Evolutionary conservation across 1,140 invertebrate species (phyloP).

Genomic region (Bicyclus anynana): DNA sequence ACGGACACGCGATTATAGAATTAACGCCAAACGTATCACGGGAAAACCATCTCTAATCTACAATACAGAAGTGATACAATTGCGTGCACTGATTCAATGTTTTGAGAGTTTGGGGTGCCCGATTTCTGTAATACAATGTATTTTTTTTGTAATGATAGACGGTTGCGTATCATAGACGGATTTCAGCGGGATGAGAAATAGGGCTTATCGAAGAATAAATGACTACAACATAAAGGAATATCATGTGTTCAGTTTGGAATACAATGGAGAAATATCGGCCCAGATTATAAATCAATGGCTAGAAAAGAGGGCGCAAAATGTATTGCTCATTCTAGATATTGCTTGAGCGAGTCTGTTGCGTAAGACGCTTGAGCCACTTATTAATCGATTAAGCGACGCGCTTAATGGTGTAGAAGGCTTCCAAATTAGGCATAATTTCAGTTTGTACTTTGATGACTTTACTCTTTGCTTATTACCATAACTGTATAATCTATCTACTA

Average conservation of each 20-base stretch:
- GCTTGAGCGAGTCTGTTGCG: no score
- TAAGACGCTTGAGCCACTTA: no score
- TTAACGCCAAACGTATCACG: slow-evolving; percentile 12
- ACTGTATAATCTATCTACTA: no score
- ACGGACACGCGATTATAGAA: slow-evolving; percentile 13
- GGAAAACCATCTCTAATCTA: slow-evolving; percentile 14
- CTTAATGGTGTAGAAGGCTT: no score
- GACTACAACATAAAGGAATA: slow-evolving; percentile 7
- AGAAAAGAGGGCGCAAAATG: background rate
- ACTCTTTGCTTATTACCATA: no score
- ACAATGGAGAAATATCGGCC: background rate
- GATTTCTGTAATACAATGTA: slow-evolving; percentile 6
- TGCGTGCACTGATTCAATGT: background rate
- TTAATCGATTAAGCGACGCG: no score
- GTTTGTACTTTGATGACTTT: no score
- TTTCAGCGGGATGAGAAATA: slow-evolving; percentile 15
- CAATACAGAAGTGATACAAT: slow-evolving; percentile 12
- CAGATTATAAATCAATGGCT: background rate
- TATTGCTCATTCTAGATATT: background rate
- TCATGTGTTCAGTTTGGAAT: background rate
- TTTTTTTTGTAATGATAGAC: slow-evolving; percentile 10
- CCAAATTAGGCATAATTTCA: no score
- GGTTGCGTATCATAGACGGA: slow-evolving; percentile 11
- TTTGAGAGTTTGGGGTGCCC: background rate
- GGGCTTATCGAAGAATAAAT: slow-evolving; percentile 11